Percentiles rank a stretch among this genome's conserved stretches.
Evolutionary conservation across 2,113 vertebrate genomes (phyloP).

Genomic region (Catharus bicknelli): DNA sequence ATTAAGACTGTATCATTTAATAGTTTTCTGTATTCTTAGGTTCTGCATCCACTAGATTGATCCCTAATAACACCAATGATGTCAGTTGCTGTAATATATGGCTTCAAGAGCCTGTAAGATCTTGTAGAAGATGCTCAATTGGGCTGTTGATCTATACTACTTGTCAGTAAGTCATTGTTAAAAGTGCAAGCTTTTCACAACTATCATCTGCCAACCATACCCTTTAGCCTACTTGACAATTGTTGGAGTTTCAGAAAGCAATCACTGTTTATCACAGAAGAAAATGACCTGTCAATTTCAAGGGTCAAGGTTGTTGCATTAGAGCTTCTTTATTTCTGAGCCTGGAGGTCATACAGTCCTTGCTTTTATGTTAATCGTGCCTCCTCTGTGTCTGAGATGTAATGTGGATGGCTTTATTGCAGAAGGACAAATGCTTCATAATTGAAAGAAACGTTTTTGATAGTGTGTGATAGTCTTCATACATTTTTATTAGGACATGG

Average conservation of each 20-base stretch:
- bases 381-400: neutral
- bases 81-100: neutral
- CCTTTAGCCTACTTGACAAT: conserved; percentile 5
- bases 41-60: neutral
- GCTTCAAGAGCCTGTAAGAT: neutral
- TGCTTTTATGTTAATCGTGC: neutral
- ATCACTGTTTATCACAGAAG: conserved; percentile 15
- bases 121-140: neutral
- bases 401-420: neutral
- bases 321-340: neutral
- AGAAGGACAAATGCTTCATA: neutral
- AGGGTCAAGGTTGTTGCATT: conserved; percentile 16
- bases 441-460: neutral
- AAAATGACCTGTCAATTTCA: conserved; percentile 16
- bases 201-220: neutral
- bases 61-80: neutral
- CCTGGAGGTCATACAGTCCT: neutral
- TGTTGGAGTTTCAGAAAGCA: conserved; percentile 44
- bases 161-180: conserved; percentile 28
- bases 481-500: neutral
- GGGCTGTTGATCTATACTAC: conserved; percentile 7
- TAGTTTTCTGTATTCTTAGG: neutral
- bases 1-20: neutral
- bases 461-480: neutral
- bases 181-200: conserved; percentile 15